Base-by-base conservation (phyloP, 2,888 invertebrate genomes). In the Ecdyonurus torrentis region DNA sequence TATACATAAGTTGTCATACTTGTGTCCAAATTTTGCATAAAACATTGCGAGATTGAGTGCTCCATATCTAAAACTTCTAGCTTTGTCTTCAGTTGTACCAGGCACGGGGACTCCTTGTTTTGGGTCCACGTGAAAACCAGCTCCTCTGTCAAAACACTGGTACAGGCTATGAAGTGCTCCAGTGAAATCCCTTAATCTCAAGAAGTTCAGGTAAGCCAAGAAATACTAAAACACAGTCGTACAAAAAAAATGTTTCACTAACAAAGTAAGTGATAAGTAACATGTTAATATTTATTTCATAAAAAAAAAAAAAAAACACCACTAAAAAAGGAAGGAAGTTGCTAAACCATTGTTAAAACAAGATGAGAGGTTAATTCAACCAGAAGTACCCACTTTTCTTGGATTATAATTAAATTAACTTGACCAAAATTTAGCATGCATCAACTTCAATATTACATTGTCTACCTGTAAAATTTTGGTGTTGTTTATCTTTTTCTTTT, bases 21-120 rank as follows among this genome's bases (percentile, higher is more conserved):
- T 85, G 71, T 90, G 87, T 61, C 85, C 86, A 74, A 94, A 94
- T 69, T 89, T 85, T 59, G 89, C 87, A 73, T 94, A 91, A 70
- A 94, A 79, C 23, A 91, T 87, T 0, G 93, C 92, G 66, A 95
- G 78, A 73, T 93, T 94, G n/a, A 95, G 78, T 20, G 92, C 90
- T 3, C 94, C 92, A 73, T 89, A 95, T 71, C 94, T 81, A 70
- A 88, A 89, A 55, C 85, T 86, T 71, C 85, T 83, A 65, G 64
- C 70, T 60, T 71, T 72, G 50, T 75, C 76, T 50, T 74, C 74
- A 22, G 65, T 64, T 24, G 58, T 77, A 50, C 73, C 70, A 61
- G 79, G 78, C 25, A 75, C 72, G 50, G 76, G 69, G 64, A 70
- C 64, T 10, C 37, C 37, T 15, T 10, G 37, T 15, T 37, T 37